Percentiles rank a stretch among this genome's conserved stretches.
phyloP scores from a whole-genome alignment of 2,888 invertebrate species.

The Baronia brevicornis region DNA sequence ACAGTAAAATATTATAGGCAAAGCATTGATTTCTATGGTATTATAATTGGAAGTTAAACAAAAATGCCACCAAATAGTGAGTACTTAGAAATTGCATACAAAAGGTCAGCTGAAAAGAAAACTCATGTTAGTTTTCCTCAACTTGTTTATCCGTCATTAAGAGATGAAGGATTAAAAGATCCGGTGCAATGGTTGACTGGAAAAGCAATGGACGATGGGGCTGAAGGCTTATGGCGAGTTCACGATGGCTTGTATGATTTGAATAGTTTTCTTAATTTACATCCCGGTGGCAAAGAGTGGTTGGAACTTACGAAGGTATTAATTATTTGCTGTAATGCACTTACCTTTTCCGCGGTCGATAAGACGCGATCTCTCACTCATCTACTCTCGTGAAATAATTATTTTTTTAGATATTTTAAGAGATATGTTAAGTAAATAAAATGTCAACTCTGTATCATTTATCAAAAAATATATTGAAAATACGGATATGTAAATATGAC shows the following conservation, averaged over 20 bases:
- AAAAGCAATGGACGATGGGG: slow-evolving; percentile 80
- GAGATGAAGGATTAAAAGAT: slow-evolving; percentile 60
- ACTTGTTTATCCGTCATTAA: slow-evolving; percentile 65
- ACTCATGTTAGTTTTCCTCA: too few species aligned
- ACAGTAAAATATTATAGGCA: too few species aligned
- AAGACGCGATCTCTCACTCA: too few species aligned
- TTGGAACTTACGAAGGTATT: slow-evolving; percentile 79
- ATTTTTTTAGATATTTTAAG: too few species aligned
- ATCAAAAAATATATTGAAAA: too few species aligned
- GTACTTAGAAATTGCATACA: slow-evolving; percentile 40
- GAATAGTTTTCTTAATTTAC: slow-evolving; percentile 82
- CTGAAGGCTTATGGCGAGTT: slow-evolving; percentile 87
- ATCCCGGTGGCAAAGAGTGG: slow-evolving; percentile 92
- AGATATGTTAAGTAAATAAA: too few species aligned
- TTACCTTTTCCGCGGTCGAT: too few species aligned
- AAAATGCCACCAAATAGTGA: slow-evolving; percentile 41
- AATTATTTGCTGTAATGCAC: slow-evolving; percentile 12
- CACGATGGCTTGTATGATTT: slow-evolving; percentile 89
- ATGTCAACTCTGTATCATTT: too few species aligned
- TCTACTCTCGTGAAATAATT: too few species aligned
- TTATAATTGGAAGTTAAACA: too few species aligned
- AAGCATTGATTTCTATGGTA: too few species aligned
- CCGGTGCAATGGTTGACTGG: slow-evolving; percentile 77
- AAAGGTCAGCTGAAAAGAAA: slow-evolving; percentile 45
- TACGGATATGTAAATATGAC: too few species aligned